Evolutionary conservation across 2,888 invertebrate genomes (phyloP), one percentile per base, ranked within the genome.

Genomic region (Lepidochitona cinerea): DNA sequence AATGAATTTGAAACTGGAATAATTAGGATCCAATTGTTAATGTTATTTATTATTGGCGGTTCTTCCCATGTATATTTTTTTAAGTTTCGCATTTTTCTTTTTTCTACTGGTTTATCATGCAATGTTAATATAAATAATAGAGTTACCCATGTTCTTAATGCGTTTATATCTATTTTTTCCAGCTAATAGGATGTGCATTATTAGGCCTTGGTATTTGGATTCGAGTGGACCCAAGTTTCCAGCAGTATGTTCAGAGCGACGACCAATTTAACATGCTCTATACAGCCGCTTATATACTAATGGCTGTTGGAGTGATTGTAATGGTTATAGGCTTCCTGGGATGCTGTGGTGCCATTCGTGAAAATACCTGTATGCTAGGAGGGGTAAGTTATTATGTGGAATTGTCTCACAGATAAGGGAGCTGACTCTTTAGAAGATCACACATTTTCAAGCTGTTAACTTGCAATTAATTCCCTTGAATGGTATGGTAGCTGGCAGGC

Each of bases 301-400:
- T 96, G 75, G 93, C 93, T 35, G 93, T 94, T 72, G 96, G 96
- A 6, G 91, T 93, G 52, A 91, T 95, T 69, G 93, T 96, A 90
- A 93, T 95, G 75, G 89, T 95, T 54, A 94, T 95, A 35, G 94
- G 95, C 23, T 94, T 95, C 90, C 92, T 96, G 65, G 96, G 96
- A 72, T 96, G 96, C 87, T 95, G 95, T 87, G 96, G 96, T 41
- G 95, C 96, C 7, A 93, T 94, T 77, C 93, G 93, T 83, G 95
- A 95, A 90, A 95, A 94, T 29, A 94, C 94, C 85, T 95, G 95
- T 89, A 93, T 95, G 92, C 93, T 97, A 59, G 93, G 94, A 76
- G 92, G 93, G 88, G 95, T 95, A 91, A 93, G 94, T 91, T 73
- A 12, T 36, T 23, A 59, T 41, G n/a, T n/a, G n/a, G n/a, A n/a